phyloP scores from a whole-genome alignment of 1,140 invertebrate species.

The Drosophila repletoides region DNA sequence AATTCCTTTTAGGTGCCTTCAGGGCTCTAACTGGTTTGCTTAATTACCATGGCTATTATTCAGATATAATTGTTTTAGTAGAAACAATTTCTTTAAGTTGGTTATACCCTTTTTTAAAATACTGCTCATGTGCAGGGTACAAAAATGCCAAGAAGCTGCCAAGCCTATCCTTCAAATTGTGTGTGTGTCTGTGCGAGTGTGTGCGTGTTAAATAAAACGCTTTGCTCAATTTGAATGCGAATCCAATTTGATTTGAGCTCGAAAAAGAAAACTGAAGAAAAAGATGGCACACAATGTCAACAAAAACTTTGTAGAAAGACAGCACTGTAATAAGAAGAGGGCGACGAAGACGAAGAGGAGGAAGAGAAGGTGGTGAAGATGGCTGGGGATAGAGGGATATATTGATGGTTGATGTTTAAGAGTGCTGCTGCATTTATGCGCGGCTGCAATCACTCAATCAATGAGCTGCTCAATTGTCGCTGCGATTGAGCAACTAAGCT shows the following conservation, averaged over 20 bases:
- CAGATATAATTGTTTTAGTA: too few relatives aligned
- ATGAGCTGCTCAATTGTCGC: slow-evolving; percentile 73
- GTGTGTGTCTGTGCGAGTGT: not conserved
- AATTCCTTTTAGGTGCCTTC: too few relatives aligned
- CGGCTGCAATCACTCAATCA: slow-evolving; percentile 59
- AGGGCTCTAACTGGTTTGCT: too few relatives aligned
- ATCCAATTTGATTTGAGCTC: slow-evolving; percentile 67
- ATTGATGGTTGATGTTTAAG: slow-evolving; percentile 19
- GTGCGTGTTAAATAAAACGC: slow-evolving; percentile 39
- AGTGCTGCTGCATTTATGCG: slow-evolving; percentile 40
- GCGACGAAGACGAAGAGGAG: not conserved
- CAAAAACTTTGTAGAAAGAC: slow-evolving; percentile 51
- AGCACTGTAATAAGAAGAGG: too few relatives aligned
- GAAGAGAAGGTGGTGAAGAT: not conserved
- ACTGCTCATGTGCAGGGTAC: slow-evolving; percentile 3
- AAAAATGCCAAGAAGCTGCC: slow-evolving; percentile 21
- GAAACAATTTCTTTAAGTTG: too few relatives aligned
- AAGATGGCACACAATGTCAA: slow-evolving; percentile 66
- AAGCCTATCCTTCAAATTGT: slow-evolving; percentile 18
- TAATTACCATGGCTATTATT: too few relatives aligned
- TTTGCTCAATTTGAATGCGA: slow-evolving; percentile 69
- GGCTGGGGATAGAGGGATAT: not conserved
- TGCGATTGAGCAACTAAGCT: slow-evolving; percentile 74
- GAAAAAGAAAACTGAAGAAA: slow-evolving; percentile 58
- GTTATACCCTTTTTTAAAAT: too few relatives aligned